Percentiles rank a stretch among this genome's conserved stretches.
phyloP scores from a whole-genome alignment of 1,140 invertebrate genomes.

The Pemphigus obesinymphae region DNA sequence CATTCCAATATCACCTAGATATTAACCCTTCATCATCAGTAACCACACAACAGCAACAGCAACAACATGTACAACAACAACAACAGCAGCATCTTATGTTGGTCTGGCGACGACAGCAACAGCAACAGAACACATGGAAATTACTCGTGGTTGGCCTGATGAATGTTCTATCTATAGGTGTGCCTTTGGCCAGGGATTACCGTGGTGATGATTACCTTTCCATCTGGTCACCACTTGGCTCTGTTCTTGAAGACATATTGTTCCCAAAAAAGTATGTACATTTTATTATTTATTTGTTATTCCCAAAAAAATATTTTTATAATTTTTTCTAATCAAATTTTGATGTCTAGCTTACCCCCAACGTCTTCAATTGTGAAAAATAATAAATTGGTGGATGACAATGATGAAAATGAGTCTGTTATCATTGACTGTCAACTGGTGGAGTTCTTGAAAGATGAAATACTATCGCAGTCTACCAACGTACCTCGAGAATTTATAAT shows the following conservation, averaged over 20 bases:
- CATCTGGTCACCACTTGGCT: slow-evolving; percentile 81
- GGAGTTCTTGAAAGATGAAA: slow-evolving; percentile 76
- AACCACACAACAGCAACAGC: background rate
- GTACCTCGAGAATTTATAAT: slow-evolving; percentile 83
- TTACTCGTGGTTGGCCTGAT: slow-evolving; percentile 74
- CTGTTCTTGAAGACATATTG: slow-evolving; percentile 83
- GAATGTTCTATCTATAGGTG: slow-evolving; percentile 71
- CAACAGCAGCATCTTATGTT: slow-evolving; percentile 8
- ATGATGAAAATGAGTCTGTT: slow-evolving; percentile 75
- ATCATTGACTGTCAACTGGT: slow-evolving; percentile 82
- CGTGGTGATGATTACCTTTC: slow-evolving; percentile 61
- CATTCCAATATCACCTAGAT: background rate
- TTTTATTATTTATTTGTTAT: too few species aligned
- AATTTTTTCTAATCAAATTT: too few species aligned
- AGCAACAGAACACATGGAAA: slow-evolving; percentile 81
- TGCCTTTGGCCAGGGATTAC: slow-evolving; percentile 79
- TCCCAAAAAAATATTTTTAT: too few species aligned
- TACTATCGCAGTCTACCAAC: slow-evolving; percentile 71
- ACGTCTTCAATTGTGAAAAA: slow-evolving; percentile 46
- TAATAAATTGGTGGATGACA: slow-evolving; percentile 67
- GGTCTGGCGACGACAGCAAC: background rate
- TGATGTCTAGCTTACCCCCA: background rate
- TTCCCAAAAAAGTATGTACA: slow-evolving; percentile 68
- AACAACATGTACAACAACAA: background rate
- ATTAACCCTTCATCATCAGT: background rate